These are phyloP conservation scores for Sphaerophoria rueppellii DNA, from an alignment of 2,888 invertebrate species.

Conservation along the genomic window DNA sequence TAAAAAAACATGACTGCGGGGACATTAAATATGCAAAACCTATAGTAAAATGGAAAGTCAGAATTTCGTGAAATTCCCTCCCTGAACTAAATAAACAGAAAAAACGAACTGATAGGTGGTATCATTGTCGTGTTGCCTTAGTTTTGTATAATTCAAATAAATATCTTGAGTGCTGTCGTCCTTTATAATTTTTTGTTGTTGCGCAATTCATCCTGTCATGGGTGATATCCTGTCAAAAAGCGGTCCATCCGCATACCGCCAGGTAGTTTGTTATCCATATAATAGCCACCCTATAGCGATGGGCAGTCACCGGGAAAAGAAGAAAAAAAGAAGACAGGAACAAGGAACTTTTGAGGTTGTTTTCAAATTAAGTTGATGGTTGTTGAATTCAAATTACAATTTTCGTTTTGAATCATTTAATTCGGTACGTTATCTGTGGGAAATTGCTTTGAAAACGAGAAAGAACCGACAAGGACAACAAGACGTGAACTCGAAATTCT, in stretches of 20 bases:
- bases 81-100: neutral
- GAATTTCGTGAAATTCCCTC: neutral
- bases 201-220: constrained; percentile 45
- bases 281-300: neutral
- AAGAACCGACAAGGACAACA: constrained; percentile 9
- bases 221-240: constrained; percentile 41
- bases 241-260: neutral
- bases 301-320: constrained; percentile 23
- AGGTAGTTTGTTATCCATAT: neutral
- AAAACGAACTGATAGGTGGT: constrained; percentile 48
- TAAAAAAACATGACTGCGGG: constrained; percentile 39
- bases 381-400: constrained; percentile 71
- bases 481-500: constrained; percentile 7
- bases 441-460: constrained; percentile 41
- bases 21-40: constrained; percentile 65
- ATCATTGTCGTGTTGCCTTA: constrained; percentile 54
- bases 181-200: neutral
- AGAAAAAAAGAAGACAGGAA: too few relatives aligned
- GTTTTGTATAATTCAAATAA: constrained; percentile 52
- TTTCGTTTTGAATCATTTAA: constrained; percentile 73
- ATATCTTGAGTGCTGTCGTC: constrained; percentile 40
- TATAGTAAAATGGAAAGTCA: constrained; percentile 6
- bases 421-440: constrained; percentile 45
- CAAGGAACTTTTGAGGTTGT: constrained; percentile 28
- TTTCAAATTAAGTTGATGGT: constrained; percentile 56